phyloP scores from a whole-genome alignment of 2,888 invertebrate species.

The Meiosimyza platycephala region DNA sequence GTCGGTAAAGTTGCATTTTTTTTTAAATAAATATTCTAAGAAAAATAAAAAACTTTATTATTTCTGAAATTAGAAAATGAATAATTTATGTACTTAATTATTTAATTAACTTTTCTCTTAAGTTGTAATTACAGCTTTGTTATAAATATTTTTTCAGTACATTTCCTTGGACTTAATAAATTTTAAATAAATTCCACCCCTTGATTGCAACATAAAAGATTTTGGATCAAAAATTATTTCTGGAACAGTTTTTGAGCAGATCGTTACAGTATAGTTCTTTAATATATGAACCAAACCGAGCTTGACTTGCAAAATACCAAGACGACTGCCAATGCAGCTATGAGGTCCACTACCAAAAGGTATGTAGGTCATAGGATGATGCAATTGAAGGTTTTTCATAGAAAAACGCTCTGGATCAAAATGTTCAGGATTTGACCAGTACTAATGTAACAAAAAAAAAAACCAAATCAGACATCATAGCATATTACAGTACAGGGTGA shows the following conservation, averaged over 20 bases:
- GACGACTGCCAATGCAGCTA: constrained; percentile 63
- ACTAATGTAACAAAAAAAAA: constrained; percentile 44
- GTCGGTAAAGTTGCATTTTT: too few species aligned
- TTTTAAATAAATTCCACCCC: constrained; percentile 55
- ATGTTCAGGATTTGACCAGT: constrained; percentile 57
- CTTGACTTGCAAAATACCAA: constrained; percentile 60
- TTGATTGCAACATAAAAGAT: constrained; percentile 59
- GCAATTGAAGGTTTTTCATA: constrained; percentile 42
- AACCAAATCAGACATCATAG: too few species aligned
- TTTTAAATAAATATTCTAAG: too few species aligned
- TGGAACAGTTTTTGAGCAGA: constrained; percentile 50
- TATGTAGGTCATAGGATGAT: constrained; percentile 57
- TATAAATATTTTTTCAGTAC: too few species aligned
- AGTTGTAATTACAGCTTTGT: too few species aligned
- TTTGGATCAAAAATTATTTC: constrained; percentile 58
- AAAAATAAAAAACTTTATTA: too few species aligned
- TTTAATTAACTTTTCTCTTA: too few species aligned
- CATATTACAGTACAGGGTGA: too few species aligned
- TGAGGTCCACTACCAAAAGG: constrained; percentile 64
- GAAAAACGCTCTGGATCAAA: constrained; percentile 63
- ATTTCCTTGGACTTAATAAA: constrained; percentile 42
- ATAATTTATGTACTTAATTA: too few species aligned
- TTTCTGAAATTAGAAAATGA: too few species aligned
- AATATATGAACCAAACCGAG: constrained; percentile 59
- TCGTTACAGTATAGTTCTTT: constrained; percentile 50